Conservation (phyloP, 2,888 invertebrate genomes). For the Embidobia sp. region DNA sequence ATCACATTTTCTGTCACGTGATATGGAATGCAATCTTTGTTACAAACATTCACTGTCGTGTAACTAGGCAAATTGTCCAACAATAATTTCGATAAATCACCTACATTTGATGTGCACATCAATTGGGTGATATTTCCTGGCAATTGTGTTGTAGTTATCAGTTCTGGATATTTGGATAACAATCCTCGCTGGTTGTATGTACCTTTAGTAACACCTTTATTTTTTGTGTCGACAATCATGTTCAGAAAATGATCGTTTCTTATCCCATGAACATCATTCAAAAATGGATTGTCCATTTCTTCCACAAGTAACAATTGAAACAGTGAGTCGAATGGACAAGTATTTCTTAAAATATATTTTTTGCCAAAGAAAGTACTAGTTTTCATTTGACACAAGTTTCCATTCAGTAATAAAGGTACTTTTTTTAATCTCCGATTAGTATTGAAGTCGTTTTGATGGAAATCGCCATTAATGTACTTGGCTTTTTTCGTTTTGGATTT, state of each 20-base stretch:
- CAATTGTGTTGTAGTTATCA: neutral
- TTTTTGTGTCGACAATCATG: neutral
- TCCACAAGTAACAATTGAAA: slow-evolving; percentile 11
- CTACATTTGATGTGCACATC: neutral
- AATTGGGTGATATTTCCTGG: neutral
- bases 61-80: neutral
- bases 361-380: too few species aligned
- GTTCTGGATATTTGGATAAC: neutral
- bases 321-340: slow-evolving; percentile 12
- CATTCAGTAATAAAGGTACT: slow-evolving; percentile 1
- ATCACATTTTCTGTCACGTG: too few species aligned
- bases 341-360: neutral
- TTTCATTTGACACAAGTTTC: too few species aligned
- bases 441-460: neutral
- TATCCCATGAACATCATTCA: neutral
- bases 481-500: neutral
- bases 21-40: neutral
- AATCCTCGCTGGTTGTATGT: neutral
- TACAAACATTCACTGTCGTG: neutral
- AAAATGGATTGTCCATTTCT: neutral
- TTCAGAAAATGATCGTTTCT: neutral
- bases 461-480: slow-evolving; percentile 3
- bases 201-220: neutral
- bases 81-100: neutral
- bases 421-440: slow-evolving; percentile 1